Percentiles rank a stretch among this genome's conserved stretches.
Conservation (phyloP, 92 coral and sea anemone genomes). For the Epizoanthus rinbou region DNA sequence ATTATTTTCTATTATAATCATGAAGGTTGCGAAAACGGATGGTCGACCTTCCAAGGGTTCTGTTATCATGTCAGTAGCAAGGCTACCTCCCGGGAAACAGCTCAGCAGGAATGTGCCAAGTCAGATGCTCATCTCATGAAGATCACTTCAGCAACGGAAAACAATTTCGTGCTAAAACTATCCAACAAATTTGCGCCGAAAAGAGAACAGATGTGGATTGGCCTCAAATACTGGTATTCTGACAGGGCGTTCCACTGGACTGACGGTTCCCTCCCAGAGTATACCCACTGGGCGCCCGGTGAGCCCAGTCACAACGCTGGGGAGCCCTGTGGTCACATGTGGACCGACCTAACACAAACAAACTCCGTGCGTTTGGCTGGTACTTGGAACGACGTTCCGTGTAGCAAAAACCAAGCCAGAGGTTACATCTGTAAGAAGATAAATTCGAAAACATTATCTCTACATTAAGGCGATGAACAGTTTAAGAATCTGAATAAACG, state of each 20-base stretch:
- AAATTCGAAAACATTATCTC: too few species aligned
- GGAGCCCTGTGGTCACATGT: constrained; percentile 31
- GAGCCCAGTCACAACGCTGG: constrained; percentile 10
- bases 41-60: too few species aligned
- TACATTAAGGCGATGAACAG: too few species aligned
- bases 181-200: background rate
- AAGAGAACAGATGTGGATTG: background rate
- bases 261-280: constrained; percentile 21
- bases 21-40: too few species aligned
- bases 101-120: too few species aligned
- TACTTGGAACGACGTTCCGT: constrained; percentile 29
- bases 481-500: too few species aligned
- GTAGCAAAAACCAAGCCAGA: background rate
- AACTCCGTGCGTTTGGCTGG: background rate
- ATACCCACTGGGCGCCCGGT: constrained; percentile 22
- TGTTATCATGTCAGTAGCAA: too few species aligned
- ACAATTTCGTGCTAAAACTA: background rate
- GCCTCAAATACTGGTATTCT: background rate
- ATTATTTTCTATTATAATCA: too few species aligned
- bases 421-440: background rate
- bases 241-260: background rate
- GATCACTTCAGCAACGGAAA: background rate
- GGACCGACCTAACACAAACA: background rate
- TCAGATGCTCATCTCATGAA: background rate
- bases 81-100: too few species aligned